Conservation (phyloP, 2,797 vertebrate species). For the Argya squamiceps region DNA sequence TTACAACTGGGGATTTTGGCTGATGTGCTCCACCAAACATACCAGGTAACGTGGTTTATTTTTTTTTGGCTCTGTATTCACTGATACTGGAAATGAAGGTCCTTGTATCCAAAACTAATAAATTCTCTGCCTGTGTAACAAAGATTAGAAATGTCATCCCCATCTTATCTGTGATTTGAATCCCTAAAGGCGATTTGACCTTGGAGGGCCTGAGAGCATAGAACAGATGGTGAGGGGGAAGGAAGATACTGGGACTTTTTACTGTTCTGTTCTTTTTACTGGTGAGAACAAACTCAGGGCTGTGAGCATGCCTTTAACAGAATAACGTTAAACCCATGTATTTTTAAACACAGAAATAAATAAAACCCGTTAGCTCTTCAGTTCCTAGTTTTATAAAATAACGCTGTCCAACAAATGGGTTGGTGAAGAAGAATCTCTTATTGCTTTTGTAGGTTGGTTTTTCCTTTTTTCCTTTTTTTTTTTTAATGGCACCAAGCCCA, state of each 20-base stretch:
- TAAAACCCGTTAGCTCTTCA: background rate
- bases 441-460: background rate
- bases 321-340: background rate
- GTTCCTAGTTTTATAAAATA: background rate
- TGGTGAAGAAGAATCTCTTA: background rate
- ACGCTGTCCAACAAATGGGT: background rate
- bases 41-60: background rate
- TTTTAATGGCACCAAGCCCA: background rate
- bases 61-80: background rate
- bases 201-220: conserved; percentile 20
- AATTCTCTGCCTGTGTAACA: conserved; percentile 9
- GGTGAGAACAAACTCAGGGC: background rate
- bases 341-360: conserved; percentile 4
- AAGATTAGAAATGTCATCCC: conserved; percentile 38
- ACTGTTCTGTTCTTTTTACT: conserved; percentile 15
- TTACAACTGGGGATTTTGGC: background rate
- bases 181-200: conserved; percentile 40
- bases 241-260: background rate
- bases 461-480: background rate
- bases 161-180: conserved; percentile 37
- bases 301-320: background rate
- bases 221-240: conserved; percentile 25
- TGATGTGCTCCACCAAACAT: background rate
- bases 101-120: conserved; percentile 21
- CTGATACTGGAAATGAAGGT: background rate